Conservation (phyloP, 2,797 vertebrate genomes). For the Hypotaenidia okinawae region DNA sequence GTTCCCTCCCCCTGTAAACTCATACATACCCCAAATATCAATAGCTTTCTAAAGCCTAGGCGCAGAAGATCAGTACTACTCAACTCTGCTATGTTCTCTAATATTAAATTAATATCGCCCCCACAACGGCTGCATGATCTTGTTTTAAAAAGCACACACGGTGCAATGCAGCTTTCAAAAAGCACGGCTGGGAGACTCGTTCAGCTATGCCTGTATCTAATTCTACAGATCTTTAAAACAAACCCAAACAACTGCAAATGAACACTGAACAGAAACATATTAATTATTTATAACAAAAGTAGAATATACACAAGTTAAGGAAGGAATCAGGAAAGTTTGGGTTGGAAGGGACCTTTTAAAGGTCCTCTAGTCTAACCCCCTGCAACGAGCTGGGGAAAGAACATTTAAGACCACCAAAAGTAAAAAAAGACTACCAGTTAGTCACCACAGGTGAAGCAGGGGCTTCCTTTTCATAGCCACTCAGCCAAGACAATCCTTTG, state of each 20-base stretch:
- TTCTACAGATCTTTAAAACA: not conserved
- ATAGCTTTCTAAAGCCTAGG: not conserved
- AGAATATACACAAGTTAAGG: not conserved
- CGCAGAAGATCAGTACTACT: not conserved
- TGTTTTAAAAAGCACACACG: not conserved
- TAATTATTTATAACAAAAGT: not conserved
- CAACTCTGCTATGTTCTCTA: not conserved
- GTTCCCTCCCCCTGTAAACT: not conserved
- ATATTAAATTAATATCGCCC: not conserved
- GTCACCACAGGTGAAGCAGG: not conserved
- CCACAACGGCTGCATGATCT: not conserved
- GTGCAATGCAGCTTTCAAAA: not conserved
- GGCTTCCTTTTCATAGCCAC: not conserved
- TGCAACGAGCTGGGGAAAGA: not conserved
- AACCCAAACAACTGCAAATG: not conserved
- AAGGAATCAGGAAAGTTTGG: not conserved
- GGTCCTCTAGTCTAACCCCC: not conserved
- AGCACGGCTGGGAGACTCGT: not conserved
- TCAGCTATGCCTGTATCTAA: not conserved
- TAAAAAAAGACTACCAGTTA: not conserved
- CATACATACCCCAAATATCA: not conserved
- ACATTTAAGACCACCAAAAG: not conserved
- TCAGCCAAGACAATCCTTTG: not conserved
- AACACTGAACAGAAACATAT: not conserved
- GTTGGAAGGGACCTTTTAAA: not conserved